These are phyloP conservation scores for Hippocampus zosterae DNA, from an alignment of 2,113 vertebrate genomes.

Conservation along the genomic window DNA sequence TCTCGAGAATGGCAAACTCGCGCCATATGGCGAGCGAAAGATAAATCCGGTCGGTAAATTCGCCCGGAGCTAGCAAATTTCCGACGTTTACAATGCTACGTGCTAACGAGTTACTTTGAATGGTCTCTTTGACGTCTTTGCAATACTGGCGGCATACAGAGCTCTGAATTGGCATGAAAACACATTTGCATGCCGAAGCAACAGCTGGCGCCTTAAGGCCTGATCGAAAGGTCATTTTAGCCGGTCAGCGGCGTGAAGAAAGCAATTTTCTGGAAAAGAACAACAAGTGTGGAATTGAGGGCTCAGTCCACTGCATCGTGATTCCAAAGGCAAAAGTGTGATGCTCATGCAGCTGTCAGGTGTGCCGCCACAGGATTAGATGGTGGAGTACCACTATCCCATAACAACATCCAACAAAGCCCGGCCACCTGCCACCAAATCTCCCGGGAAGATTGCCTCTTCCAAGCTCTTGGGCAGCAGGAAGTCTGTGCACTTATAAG, in stretches of 20 bases:
- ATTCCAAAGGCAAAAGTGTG: background rate
- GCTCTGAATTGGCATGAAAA: conserved; percentile 23
- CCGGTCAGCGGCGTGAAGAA: background rate
- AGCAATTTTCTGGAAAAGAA: background rate
- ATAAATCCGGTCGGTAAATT: conserved; percentile 48
- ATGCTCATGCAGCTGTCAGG: conserved; percentile 70
- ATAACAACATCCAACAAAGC: conserved; percentile 65
- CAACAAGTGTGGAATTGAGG: background rate
- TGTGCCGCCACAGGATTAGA: conserved; percentile 61
- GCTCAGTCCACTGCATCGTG: background rate
- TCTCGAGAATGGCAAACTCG: conserved; percentile 51
- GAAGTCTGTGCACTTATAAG: conserved; percentile 59
- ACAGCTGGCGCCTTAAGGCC: conserved; percentile 37
- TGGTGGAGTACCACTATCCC: conserved; percentile 52
- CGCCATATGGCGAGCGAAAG: conserved; percentile 49
- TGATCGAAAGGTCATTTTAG: background rate
- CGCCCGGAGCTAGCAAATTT: conserved; percentile 58
- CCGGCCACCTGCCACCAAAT: conserved; percentile 63
- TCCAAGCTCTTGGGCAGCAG: conserved; percentile 55
- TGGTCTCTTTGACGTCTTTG: conserved; percentile 5
- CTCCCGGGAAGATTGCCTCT: conserved; percentile 49
- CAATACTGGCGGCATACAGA: conserved; percentile 17
- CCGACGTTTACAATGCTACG: conserved; percentile 53
- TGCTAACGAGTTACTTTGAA: conserved; percentile 34
- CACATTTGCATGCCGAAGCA: background rate